Conservation (phyloP, 2,113 vertebrate species). For the Numida meleagris region DNA sequence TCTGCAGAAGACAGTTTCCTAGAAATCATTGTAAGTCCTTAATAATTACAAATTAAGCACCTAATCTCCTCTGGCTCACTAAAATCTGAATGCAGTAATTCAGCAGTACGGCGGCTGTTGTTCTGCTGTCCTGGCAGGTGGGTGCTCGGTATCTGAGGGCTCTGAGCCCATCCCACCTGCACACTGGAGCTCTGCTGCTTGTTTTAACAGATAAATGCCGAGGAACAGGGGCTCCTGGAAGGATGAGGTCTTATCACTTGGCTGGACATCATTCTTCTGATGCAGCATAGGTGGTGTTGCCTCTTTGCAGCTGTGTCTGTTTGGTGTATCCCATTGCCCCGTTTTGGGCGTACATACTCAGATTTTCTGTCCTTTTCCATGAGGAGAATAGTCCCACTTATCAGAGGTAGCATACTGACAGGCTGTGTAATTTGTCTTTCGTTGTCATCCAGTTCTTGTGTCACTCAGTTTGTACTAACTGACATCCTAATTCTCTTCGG, state of each 20-base stretch:
- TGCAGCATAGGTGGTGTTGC: not conserved
- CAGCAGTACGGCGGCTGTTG: accelerated
- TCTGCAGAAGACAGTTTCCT: not conserved
- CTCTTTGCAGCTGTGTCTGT: not conserved
- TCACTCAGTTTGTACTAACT: not conserved
- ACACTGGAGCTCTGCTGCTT: not conserved
- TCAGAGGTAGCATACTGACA: not conserved
- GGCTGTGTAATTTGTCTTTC: not conserved
- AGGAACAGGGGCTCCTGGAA: not conserved
- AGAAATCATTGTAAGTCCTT: not conserved
- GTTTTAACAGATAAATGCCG: accelerated
- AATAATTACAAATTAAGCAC: not conserved
- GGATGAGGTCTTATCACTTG: not conserved
- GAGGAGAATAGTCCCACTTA: not conserved
- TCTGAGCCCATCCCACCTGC: not conserved
- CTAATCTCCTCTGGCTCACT: not conserved
- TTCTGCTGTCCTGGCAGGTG: not conserved
- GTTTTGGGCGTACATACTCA: not conserved
- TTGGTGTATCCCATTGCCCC: not conserved
- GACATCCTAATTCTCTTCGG: not conserved
- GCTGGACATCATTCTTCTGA: not conserved
- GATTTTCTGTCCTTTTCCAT: not conserved
- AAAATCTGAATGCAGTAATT: not conserved
- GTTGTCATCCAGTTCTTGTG: not conserved
- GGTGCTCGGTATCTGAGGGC: not conserved